A percentile compares a stretch with the other conserved stretches of the same genome.
Conservation (phyloP, 2,113 vertebrate species). For the Pandion haliaetus region DNA sequence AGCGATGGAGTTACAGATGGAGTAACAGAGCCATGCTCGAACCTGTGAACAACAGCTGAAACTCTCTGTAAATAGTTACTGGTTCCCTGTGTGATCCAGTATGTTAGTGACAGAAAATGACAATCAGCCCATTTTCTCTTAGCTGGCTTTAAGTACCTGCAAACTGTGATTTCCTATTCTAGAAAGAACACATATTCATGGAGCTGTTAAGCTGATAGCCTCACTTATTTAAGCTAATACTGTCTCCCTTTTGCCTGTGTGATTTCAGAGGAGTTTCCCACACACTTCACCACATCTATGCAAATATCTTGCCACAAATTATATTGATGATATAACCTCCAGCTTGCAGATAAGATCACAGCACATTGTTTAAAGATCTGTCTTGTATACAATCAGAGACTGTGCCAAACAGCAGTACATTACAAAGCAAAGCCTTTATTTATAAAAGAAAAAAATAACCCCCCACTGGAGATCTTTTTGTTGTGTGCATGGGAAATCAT, state of each 20-base stretch:
- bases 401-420: not conserved
- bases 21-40: not conserved
- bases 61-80: not conserved
- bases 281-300: not conserved
- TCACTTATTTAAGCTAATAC: not conserved
- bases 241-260: not conserved
- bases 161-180: not conserved
- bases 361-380: not conserved
- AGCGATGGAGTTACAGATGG: not conserved
- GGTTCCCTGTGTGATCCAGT: not conserved
- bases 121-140: not conserved
- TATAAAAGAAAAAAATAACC: not conserved
- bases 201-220: not conserved
- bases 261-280: not conserved
- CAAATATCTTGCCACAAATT: constrained; percentile 6
- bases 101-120: not conserved
- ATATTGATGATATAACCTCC: not conserved
- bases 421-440: not conserved
- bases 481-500: not conserved
- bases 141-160: not conserved
- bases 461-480: not conserved
- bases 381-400: not conserved
- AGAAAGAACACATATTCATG: not conserved
- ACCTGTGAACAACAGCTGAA: not conserved
- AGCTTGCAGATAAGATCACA: not conserved